These are phyloP conservation scores for Nudaria mundana DNA, from an alignment of 2,888 invertebrate genomes.

Conservation along the genomic window DNA sequence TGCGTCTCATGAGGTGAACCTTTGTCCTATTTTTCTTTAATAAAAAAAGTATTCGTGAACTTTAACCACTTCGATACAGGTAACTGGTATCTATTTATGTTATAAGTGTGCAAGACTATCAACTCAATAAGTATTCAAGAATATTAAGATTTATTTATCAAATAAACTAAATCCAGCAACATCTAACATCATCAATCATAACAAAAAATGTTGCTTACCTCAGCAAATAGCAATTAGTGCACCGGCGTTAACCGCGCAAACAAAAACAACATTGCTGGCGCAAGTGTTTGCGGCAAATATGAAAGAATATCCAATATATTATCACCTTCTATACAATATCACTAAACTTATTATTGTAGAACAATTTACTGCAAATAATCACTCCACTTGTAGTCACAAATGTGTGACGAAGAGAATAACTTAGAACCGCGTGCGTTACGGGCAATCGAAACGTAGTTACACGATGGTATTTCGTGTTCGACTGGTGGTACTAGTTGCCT, in stretches of 20 bases:
- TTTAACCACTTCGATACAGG: too few relatives aligned
- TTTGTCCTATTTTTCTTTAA: too few relatives aligned
- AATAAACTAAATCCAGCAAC: slow-evolving; percentile 27
- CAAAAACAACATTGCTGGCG: slow-evolving; percentile 51
- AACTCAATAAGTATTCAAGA: too few relatives aligned
- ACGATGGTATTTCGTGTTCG: slow-evolving; percentile 44
- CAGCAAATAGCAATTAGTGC: slow-evolving; percentile 65
- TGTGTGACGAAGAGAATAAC: slow-evolving; percentile 66
- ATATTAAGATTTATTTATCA: slow-evolving; percentile 5
- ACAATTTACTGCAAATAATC: slow-evolving; percentile 48
- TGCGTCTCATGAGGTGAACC: too few relatives aligned
- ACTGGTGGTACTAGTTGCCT: slow-evolving; percentile 43
- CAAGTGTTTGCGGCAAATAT: slow-evolving; percentile 35
- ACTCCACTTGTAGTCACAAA: slow-evolving; percentile 70
- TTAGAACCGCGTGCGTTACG: slow-evolving; percentile 41
- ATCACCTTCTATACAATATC: slow-evolving; percentile 20
- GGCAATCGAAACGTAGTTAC: slow-evolving; percentile 47
- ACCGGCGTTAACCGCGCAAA: slow-evolving; percentile 55
- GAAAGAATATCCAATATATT: slow-evolving; percentile 35
- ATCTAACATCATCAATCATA: slow-evolving; percentile 33
- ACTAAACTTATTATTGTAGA: slow-evolving; percentile 25
- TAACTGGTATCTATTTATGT: too few relatives aligned
- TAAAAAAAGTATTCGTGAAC: too few relatives aligned
- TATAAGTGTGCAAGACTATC: too few relatives aligned
- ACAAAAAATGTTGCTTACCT: slow-evolving; percentile 65